phyloP scores from a whole-genome alignment of 2,888 invertebrate species.

The Acanthosepion pharaonis region DNA sequence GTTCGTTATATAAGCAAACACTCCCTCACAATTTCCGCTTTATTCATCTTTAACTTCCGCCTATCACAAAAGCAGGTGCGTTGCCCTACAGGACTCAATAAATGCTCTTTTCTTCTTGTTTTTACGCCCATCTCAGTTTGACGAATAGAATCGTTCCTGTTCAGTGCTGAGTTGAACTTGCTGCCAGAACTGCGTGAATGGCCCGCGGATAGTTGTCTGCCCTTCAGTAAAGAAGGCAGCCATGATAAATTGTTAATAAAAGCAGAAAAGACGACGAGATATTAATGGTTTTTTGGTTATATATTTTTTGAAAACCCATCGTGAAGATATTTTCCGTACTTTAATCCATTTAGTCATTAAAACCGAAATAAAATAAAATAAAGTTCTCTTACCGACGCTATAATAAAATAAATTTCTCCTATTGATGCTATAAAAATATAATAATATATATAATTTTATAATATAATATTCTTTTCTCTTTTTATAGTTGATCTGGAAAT shows the following conservation, averaged over 20 bases:
- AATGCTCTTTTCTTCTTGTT: not conserved
- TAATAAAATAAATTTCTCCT: no score
- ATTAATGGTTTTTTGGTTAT: not conserved
- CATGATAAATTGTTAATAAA: not conserved
- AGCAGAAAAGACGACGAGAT: no score
- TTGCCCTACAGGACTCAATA: not conserved
- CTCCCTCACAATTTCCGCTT: conserved; percentile 12
- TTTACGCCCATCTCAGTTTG: not conserved
- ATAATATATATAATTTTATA: no score
- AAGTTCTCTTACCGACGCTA: no score
- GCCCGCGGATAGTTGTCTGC: not conserved
- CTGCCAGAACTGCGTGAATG: not conserved
- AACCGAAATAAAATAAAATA: no score
- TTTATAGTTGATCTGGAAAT: no score
- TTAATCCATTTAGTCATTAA: no score
- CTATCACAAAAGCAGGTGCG: not conserved
- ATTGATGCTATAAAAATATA: no score
- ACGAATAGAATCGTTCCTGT: not conserved
- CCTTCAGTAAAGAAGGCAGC: not conserved
- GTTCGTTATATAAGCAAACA: conserved; percentile 9
- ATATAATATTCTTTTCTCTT: no score
- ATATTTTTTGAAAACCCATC: not conserved
- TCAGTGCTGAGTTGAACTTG: not conserved
- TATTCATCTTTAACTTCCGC: not conserved
- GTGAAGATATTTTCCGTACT: no score